These are phyloP conservation scores for Tiaroga cobitis DNA, from an alignment of 2,797 vertebrate genomes.

Conservation along the genomic window DNA sequence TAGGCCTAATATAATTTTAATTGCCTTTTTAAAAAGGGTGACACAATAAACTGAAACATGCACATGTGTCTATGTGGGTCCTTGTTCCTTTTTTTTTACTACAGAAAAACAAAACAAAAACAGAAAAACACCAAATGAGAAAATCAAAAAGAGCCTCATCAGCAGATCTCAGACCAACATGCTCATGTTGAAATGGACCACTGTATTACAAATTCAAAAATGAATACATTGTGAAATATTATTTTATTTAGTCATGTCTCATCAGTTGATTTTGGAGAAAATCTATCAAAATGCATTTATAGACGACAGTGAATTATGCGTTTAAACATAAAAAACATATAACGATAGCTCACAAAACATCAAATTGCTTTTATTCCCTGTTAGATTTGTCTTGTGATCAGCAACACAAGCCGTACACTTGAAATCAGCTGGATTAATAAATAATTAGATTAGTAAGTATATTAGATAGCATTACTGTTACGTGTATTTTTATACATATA, in stretches of 20 bases:
- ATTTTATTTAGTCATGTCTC: neutral
- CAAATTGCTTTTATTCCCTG: neutral
- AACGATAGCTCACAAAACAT: neutral
- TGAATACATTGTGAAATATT: neutral
- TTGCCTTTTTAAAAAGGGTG: neutral
- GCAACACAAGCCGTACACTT: neutral
- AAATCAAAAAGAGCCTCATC: neutral
- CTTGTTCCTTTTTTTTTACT: neutral
- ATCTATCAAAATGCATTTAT: neutral
- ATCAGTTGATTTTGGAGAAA: neutral
- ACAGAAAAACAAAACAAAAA: neutral
- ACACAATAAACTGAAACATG: neutral
- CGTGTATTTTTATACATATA: too few relatives aligned
- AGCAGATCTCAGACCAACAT: neutral
- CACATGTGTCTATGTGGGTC: neutral
- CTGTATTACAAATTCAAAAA: neutral
- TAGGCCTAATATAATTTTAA: neutral
- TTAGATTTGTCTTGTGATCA: neutral
- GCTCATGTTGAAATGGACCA: neutral
- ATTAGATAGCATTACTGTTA: neutral
- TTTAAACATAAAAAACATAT: neutral
- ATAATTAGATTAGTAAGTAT: neutral
- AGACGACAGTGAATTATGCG: neutral
- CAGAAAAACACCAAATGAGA: neutral
- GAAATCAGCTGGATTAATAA: neutral